phyloP scores from a whole-genome alignment of 2,888 invertebrate genomes.

The Sphinx pinastri region DNA sequence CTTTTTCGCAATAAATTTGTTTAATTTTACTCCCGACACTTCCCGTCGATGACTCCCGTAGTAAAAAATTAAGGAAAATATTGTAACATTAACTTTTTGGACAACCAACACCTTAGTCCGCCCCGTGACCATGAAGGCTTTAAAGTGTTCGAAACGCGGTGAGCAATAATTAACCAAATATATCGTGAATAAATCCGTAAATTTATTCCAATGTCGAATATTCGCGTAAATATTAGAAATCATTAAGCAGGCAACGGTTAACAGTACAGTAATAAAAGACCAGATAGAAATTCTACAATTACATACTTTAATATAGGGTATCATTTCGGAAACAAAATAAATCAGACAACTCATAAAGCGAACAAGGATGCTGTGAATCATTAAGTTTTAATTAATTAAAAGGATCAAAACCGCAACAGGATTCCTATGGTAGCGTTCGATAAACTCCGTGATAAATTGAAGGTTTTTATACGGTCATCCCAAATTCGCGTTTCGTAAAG shows the following conservation, averaged over 20 bases:
- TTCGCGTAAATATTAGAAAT: no score
- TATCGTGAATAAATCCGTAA: no score
- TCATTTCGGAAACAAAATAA: neutral
- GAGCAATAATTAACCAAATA: no score
- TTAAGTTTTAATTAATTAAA: slow-evolving; percentile 50
- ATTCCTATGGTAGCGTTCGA: slow-evolving; percentile 50
- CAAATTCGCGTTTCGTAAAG: slow-evolving; percentile 53
- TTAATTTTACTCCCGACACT: no score
- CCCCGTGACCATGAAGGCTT: no score
- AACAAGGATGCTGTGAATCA: slow-evolving; percentile 20
- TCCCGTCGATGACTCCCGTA: no score
- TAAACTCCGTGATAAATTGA: slow-evolving; percentile 60
- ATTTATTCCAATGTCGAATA: no score
- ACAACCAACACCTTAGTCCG: no score
- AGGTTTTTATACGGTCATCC: slow-evolving; percentile 46
- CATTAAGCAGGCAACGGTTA: neutral
- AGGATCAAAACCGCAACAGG: slow-evolving; percentile 42
- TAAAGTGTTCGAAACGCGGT: no score
- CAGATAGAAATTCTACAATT: neutral
- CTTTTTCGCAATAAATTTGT: no score
- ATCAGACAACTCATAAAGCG: neutral
- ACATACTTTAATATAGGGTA: neutral
- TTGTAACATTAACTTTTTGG: no score
- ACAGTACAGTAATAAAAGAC: neutral
- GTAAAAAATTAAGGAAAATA: no score